Base-by-base conservation (phyloP, 2,888 invertebrate species). In the Polyommatus iphigenia region DNA sequence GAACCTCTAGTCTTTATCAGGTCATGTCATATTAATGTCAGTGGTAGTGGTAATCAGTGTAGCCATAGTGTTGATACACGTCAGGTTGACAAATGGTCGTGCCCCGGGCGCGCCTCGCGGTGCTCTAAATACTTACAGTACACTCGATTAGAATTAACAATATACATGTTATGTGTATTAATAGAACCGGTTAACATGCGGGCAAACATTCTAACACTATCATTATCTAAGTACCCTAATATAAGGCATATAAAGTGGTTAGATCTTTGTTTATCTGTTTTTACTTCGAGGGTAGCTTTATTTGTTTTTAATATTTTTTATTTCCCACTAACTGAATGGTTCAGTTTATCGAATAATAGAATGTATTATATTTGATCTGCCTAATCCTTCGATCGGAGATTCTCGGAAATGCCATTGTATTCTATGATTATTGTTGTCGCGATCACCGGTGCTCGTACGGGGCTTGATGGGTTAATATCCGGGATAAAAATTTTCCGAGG, bases 81-180 rank as follows among this genome's bases (percentile, higher is more conserved):
- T 20, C 24, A 62, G 10, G 20, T 62, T 62, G 62, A 13, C 20
- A 24, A 62, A 24, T 62, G 20, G 62, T 24, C 20, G 62, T 24
- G 62, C 62, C 62, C 62, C 62, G 10, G 62, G 62, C 62, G 24
- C 62, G 20, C 62, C 62, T 62, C 62, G 62, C 24, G 24, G 24
- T 62, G 62, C 13, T 62, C 62, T 62, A 62, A 62, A 62, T 62
- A 24, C 62, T 62, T 24, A n/a, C n/a, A n/a, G 62, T 62, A 24
- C 62, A 62, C 62, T 62, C 62, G 62, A 20, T 24, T 62, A 24
- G 24, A 62, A 24, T 62, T 62, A 8, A 62, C 62, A 62, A 24
- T 62, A 62, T 10, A 59, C 13, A 13, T 24, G 62, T 62, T 62
- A 24, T 24, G 62, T 62, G 62, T 62, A 62, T 62, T 10, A 62